These are phyloP conservation scores for Hemiscyllium ocellatum DNA, from an alignment of 2,113 vertebrate species.

Conservation along the genomic window DNA sequence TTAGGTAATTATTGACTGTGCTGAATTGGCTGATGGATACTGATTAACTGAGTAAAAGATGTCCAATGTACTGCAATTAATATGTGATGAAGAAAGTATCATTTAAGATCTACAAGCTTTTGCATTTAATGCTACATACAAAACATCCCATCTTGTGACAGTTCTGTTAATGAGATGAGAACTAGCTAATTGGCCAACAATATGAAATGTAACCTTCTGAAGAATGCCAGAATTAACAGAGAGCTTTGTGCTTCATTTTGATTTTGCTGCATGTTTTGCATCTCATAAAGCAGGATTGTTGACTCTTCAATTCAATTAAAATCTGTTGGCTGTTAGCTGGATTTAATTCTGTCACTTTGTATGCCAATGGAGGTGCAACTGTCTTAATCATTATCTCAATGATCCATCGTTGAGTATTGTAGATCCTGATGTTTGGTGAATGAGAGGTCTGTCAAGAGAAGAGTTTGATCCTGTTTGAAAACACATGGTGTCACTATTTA, in stretches of 20 bases:
- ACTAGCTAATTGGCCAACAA: background rate
- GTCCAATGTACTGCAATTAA: background rate
- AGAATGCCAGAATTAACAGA: background rate
- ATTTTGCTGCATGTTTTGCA: background rate
- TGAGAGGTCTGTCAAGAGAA: background rate
- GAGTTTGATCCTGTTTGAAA: background rate
- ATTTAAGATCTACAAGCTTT: background rate
- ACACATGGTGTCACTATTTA: background rate
- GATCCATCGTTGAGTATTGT: background rate
- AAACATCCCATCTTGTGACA: background rate
- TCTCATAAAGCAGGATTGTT: background rate
- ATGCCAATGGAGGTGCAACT: background rate
- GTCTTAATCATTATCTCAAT: too few relatives aligned
- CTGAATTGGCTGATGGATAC: background rate
- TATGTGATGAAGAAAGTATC: background rate
- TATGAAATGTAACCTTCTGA: background rate
- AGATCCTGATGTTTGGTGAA: background rate
- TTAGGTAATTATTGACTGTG: constrained; percentile 68
- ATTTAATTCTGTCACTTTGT: background rate
- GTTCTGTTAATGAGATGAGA: background rate
- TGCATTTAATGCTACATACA: background rate
- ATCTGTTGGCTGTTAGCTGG: background rate
- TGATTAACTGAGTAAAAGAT: background rate
- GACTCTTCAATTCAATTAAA: background rate
- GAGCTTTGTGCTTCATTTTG: background rate